These are phyloP conservation scores for Origma solitaria DNA, from an alignment of 2,113 vertebrate genomes.

Conservation along the genomic window DNA sequence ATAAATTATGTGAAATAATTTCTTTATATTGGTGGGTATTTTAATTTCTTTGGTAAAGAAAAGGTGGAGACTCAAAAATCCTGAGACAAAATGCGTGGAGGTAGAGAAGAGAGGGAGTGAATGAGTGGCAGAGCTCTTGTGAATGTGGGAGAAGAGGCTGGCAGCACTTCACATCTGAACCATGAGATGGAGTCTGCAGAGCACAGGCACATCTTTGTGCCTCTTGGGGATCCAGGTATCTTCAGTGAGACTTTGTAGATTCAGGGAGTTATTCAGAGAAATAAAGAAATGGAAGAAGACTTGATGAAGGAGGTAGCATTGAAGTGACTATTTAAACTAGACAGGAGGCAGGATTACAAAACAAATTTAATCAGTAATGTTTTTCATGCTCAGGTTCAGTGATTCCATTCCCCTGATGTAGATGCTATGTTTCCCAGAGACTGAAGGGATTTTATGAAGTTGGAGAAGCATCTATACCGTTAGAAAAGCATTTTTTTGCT, in stretches of 20 bases:
- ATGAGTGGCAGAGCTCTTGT: neutral
- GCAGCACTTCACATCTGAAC: neutral
- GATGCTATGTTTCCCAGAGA: neutral
- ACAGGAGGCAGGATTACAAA: neutral
- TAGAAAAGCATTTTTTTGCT: neutral
- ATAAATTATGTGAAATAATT: neutral
- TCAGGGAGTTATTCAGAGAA: neutral
- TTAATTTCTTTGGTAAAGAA: neutral
- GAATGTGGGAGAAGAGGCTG: neutral
- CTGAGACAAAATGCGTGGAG: neutral
- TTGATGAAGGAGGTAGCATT: neutral
- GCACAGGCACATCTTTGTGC: neutral
- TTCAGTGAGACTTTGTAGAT: neutral
- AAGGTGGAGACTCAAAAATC: neutral
- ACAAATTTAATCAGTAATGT: neutral
- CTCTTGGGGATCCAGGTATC: neutral
- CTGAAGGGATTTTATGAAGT: neutral
- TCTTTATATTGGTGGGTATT: neutral
- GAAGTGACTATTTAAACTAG: neutral
- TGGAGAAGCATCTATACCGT: neutral
- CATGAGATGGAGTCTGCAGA: neutral
- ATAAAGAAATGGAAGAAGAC: neutral
- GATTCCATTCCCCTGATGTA: neutral
- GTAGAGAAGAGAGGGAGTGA: neutral
- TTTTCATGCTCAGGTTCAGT: neutral